These are phyloP conservation scores for Ennomos erosarius DNA, from an alignment of 2,888 invertebrate species.

Conservation along the genomic window DNA sequence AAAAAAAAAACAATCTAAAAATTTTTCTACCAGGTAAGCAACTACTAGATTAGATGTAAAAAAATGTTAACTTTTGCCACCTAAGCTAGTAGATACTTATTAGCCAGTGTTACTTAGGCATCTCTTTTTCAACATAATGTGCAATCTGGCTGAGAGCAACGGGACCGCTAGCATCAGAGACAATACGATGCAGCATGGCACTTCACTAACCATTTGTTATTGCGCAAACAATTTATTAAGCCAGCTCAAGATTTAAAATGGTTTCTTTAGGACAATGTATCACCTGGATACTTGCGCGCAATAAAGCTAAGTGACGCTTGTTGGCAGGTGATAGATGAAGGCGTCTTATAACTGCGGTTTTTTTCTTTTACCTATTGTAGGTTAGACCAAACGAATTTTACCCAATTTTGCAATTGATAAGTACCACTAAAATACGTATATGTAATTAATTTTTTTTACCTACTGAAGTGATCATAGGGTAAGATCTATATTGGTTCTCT, in stretches of 20 bases:
- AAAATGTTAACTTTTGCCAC: too few relatives aligned
- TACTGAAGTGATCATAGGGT: too few relatives aligned
- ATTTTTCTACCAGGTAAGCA: too few relatives aligned
- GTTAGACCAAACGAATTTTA: too few relatives aligned
- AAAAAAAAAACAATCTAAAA: too few relatives aligned
- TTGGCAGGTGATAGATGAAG: constrained; percentile 19
- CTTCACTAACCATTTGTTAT: constrained; percentile 49
- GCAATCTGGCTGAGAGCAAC: constrained; percentile 54
- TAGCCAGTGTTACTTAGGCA: too few relatives aligned
- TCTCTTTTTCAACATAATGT: constrained; percentile 15
- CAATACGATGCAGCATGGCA: constrained; percentile 43
- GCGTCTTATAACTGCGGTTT: constrained; percentile 10
- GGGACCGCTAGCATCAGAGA: constrained; percentile 29
- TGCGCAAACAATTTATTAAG: constrained; percentile 37
- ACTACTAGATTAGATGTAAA: too few relatives aligned
- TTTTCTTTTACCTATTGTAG: neutral
- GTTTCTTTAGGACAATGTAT: constrained; percentile 34
- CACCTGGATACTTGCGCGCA: constrained; percentile 25
- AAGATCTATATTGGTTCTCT: too few relatives aligned
- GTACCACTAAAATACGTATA: too few relatives aligned
- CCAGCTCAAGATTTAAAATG: constrained; percentile 35
- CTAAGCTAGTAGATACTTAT: too few relatives aligned
- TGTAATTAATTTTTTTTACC: too few relatives aligned
- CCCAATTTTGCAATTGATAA: too few relatives aligned
- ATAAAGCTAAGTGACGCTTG: constrained; percentile 21